These are phyloP conservation scores for Microcebus griseorufus DNA, from an alignment of 2,113 vertebrate genomes.

Conservation along the genomic window DNA sequence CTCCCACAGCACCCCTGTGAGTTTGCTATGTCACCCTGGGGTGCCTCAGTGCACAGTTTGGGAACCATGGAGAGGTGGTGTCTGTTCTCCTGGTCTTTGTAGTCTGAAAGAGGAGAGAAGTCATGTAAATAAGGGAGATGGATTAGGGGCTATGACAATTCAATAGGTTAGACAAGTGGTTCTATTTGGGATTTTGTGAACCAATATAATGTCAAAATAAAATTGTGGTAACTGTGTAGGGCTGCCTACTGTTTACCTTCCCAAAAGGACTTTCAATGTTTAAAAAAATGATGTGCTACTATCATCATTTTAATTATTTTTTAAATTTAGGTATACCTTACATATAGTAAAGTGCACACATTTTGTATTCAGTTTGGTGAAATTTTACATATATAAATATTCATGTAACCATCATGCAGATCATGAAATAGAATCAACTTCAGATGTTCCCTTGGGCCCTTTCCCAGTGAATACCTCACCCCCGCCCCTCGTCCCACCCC, in stretches of 20 bases:
- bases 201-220: background rate
- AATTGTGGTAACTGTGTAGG: background rate
- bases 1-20: too few species aligned
- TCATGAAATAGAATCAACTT: background rate
- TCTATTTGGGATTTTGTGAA: background rate
- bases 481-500: rapidly evolving
- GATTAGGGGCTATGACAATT: background rate
- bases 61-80: background rate
- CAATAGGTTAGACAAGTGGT: background rate
- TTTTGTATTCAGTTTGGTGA: background rate
- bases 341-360: background rate
- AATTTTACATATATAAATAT: background rate
- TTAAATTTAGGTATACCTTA: background rate
- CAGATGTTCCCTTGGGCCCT: background rate
- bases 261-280: background rate
- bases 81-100: background rate
- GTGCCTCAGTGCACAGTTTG: background rate
- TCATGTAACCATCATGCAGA: background rate
- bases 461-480: background rate
- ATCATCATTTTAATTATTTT: background rate
- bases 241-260: background rate
- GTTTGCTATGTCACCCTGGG: background rate
- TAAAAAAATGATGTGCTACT: background rate
- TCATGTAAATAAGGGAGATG: background rate
- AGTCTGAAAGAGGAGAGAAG: background rate